Base-by-base conservation (phyloP, 2,797 vertebrate genomes). In the Platalea minor region DNA sequence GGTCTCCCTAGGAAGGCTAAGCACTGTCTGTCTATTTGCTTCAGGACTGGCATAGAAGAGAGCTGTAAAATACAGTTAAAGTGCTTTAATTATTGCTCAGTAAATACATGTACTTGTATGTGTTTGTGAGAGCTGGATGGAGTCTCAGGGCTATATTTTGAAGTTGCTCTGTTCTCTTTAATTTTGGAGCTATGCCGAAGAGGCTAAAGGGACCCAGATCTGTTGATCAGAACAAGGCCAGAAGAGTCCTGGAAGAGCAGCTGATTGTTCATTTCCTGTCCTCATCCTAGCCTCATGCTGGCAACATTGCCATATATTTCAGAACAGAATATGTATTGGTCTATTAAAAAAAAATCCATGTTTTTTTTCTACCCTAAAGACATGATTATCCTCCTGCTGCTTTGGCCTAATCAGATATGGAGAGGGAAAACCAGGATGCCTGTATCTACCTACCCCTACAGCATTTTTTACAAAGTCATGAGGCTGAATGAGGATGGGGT, bases 181-280 rank as follows among this genome's bases (percentile, higher is more conserved):
- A 53, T 78, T 85, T 56, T 91, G 88, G 46, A 87, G 14, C 19
- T 50, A 2, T 26, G 45, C 83, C 11, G 0, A 81, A 84, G 65
- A 80, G 56, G 72, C 43, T 83, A 60, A 95, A 88, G 68, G 48
- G 75, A 70, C 68, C 11, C 78, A 70, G 68, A 88, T 88, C 68
- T 88, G 72, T 53, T 64, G 53, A 84, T 88, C 82, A 87, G 57
- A 91, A 88, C 50, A 50, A 57, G 57, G 39, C 65, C 79, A 96
- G 76, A 80, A 85, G 46, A 31, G 33, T 79, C 31, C 50, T 91
- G 86, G 63, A 93, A 79, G 81, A 93, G 79, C 13, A 7, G 31
- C 15, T 90, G 82, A 57, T 78, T 85, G 39, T 68, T 96, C 20
- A 76, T 89, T 94, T 96, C 63, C 86, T 78, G n/a, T 89, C 65